Evolutionary conservation across 2,888 invertebrate genomes (phyloP), one percentile per base, ranked within the genome.

Genomic region (Carcina quercana): DNA sequence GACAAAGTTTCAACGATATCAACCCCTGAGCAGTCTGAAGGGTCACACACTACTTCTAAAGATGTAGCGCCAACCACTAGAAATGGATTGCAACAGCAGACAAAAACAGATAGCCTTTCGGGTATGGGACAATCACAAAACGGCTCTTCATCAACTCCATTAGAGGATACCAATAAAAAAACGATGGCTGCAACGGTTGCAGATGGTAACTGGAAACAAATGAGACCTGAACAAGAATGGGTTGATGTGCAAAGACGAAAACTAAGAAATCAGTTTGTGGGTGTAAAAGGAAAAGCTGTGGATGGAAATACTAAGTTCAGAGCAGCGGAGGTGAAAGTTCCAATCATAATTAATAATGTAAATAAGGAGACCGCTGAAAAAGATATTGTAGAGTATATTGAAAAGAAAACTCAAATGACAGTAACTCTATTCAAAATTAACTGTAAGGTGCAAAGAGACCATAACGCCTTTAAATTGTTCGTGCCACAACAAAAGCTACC

Each of bases 311-410:
- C 7, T 10, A 44, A 43, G 12, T 46, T 46, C 37, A 44, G 35
- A 20, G 43, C 45, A 0, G 46, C 43, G 3, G 40, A 40, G 8
- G 36, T 28, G 3, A 42, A 41, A 15, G 29, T 41, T 6, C 43
- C 45, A 2, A 22, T 44, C 1, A 43, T 33, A 30, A 35, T 46
- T 15, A 38, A 42, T 25, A 45, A 44, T 20, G 41, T 50, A 3
- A 19, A 34, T 5, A 45, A 38, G 26, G 37, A 30, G 4, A 26
- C 32, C 13, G 15, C 35, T 1, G 29, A 25, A 7, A 13, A 29
- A 10, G 45, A 47, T 10, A 44, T 50, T 8, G 11, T 12, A 2
- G 28, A 25, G n/a, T 48, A 50, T 20, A 37, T 50, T 14, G 21
- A 17, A 13, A 34, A 25, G 1, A 42, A 35, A 15, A 35, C 40